Evolutionary conservation across 2,888 invertebrate species (phyloP), one percentile per base, ranked within the genome.

Genomic region (Keiferia lycopersicella): DNA sequence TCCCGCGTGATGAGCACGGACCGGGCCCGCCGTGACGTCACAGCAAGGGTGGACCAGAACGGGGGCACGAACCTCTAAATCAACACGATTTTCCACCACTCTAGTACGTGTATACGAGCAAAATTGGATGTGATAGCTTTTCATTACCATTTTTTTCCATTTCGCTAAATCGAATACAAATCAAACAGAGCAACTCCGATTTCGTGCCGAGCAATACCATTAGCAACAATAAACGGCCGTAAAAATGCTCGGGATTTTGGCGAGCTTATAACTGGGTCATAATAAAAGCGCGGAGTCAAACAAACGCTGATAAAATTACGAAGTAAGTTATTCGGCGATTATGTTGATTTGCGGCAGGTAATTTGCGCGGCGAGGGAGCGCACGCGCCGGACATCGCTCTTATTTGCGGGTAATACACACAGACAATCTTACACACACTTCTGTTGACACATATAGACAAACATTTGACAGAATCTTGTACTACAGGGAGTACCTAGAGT

Each of bases 301-400:
- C 53, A 38, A 62, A 62, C 16, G 45, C 10, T 58, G 63, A 58
- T 63, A 63, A 30, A 63, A 57, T 63, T 58, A 50, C 34, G 56
- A 50, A 50, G 50, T 61, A 63, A 63, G 63, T 65, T 65, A 65
- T 63, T 63, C 45, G 65, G 61, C 57, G 63, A 65, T 65, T 65
- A 65, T 61, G 63, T 50, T 63, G 63, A 65, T 65, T 65, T 63
- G 63, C 60, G 48, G 63, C 62, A 30, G 41, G 65, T 53, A 59
- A 63, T 60, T 63, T 62, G 59, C 57, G 26, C 50, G 18, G 39
- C 30, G 30, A 59, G 26, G 50, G 12, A 58, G 39, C 38, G 26
- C 61, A 30, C 61, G 61, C 34, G 61, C 61, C 8, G 26, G 1
- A n/a, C 34, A 10, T 34, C 10, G 10, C 10, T 34, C 34, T 4